Evolutionary conservation across 2,797 vertebrate species (phyloP).

Genomic region (Dipus sagitta): DNA sequence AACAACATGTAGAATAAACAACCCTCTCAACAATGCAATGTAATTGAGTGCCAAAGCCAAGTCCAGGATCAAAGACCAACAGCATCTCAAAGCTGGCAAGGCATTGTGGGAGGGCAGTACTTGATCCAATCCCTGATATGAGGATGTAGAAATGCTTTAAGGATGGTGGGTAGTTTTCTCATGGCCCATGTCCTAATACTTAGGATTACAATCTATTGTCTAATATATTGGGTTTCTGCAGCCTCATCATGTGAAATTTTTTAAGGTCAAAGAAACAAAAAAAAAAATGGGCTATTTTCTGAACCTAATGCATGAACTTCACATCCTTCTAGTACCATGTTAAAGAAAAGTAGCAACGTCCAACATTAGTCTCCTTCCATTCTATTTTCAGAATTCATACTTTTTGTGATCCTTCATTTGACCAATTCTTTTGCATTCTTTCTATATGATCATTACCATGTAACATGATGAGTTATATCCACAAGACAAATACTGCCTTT

Average conservation of each 20-base stretch:
- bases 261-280: neutral
- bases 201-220: neutral
- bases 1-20: slow-evolving; percentile 37
- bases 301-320: neutral
- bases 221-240: slow-evolving; percentile 34
- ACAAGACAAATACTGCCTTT: neutral
- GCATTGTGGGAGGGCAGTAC: neutral
- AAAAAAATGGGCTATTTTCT: neutral
- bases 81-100: neutral
- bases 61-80: neutral
- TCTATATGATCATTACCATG: neutral
- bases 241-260: slow-evolving; percentile 3
- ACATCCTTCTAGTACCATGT: neutral
- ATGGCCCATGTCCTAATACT: neutral
- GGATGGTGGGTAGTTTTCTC: neutral
- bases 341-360: neutral
- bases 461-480: neutral
- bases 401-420: neutral
- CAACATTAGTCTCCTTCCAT: neutral
- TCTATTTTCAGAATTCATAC: neutral
- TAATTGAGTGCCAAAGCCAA: slow-evolving; percentile 6
- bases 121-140: neutral
- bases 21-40: slow-evolving; percentile 14
- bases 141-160: neutral
- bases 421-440: neutral